Percentiles rank a stretch among this genome's conserved stretches.
Evolutionary conservation across 2,797 vertebrate genomes (phyloP).

Genomic region (Glossophaga mutica): DNA sequence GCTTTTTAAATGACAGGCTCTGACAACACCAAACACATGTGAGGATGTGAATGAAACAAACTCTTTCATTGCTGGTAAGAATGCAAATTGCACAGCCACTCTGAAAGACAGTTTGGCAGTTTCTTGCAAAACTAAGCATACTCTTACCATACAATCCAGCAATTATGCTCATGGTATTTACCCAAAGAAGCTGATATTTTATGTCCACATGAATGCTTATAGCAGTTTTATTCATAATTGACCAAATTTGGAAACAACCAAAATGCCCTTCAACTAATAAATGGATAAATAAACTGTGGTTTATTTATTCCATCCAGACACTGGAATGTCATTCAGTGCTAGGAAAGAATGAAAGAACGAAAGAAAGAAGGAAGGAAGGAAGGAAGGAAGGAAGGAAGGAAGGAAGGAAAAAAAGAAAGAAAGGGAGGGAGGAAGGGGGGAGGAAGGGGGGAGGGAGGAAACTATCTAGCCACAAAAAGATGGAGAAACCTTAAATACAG

Average conservation of each 20-base stretch:
- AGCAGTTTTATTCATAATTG: background rate
- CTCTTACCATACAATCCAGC: background rate
- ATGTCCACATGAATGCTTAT: background rate
- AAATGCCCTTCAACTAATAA: background rate
- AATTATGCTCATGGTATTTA: background rate
- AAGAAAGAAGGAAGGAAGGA: background rate
- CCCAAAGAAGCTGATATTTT: background rate
- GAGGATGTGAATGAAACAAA: background rate
- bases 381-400: background rate
- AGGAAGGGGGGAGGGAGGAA: background rate
- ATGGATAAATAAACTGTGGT: background rate
- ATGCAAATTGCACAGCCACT: background rate
- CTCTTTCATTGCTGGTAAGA: background rate
- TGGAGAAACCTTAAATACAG: background rate
- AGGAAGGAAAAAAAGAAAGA: too few relatives aligned
- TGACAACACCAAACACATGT: background rate
- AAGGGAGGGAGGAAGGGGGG: too few relatives aligned
- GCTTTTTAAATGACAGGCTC: background rate
- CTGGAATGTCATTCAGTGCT: too few relatives aligned
- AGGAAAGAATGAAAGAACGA: background rate
- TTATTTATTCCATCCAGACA: background rate
- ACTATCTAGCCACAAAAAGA: background rate
- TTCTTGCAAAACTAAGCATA: background rate
- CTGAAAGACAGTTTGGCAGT: background rate
- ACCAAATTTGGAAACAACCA: background rate